These are phyloP conservation scores for Laticauda laticaudata DNA, from an alignment of 2,113 vertebrate species.

Conservation along the genomic window DNA sequence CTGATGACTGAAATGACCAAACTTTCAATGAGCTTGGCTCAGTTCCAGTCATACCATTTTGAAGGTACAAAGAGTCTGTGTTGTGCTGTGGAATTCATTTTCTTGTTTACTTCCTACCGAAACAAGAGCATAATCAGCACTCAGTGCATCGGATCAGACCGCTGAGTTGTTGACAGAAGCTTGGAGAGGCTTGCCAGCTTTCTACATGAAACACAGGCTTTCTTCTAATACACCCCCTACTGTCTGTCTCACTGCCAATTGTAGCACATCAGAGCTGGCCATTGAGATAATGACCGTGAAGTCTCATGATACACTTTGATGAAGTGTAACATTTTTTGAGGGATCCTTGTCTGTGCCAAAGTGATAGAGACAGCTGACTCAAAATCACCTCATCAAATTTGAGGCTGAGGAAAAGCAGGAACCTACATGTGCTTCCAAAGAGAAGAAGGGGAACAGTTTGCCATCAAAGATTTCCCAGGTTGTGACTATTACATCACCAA, in stretches of 20 bases:
- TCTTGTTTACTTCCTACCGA: slow-evolving; percentile 89
- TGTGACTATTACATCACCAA: slow-evolving; percentile 45
- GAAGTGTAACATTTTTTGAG: slow-evolving; percentile 85
- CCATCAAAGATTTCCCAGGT: slow-evolving; percentile 59
- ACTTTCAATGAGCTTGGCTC: slow-evolving; percentile 73
- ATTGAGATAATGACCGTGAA: slow-evolving; percentile 86
- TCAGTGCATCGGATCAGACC: slow-evolving; percentile 78
- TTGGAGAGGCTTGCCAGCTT: slow-evolving; percentile 77
- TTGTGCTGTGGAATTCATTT: slow-evolving; percentile 84
- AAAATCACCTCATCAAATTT: slow-evolving; percentile 80
- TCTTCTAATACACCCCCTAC: slow-evolving; percentile 80
- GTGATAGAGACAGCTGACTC: slow-evolving; percentile 80
- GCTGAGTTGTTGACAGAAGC: slow-evolving; percentile 84
- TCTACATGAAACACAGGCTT: slow-evolving; percentile 80
- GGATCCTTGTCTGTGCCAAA: slow-evolving; percentile 82
- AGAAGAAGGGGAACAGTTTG: slow-evolving; percentile 63
- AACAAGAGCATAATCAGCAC: slow-evolving; percentile 86
- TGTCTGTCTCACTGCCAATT: slow-evolving; percentile 80
- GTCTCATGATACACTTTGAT: slow-evolving; percentile 85
- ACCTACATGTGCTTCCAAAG: slow-evolving; percentile 68
- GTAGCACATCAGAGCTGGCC: slow-evolving; percentile 80
- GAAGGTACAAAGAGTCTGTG: slow-evolving; percentile 85
- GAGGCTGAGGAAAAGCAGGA: slow-evolving; percentile 76
- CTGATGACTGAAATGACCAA: slow-evolving; percentile 80
- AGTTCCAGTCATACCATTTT: slow-evolving; percentile 79